Conservation (phyloP, 2,888 invertebrate species). For the Phalera bucephala region DNA sequence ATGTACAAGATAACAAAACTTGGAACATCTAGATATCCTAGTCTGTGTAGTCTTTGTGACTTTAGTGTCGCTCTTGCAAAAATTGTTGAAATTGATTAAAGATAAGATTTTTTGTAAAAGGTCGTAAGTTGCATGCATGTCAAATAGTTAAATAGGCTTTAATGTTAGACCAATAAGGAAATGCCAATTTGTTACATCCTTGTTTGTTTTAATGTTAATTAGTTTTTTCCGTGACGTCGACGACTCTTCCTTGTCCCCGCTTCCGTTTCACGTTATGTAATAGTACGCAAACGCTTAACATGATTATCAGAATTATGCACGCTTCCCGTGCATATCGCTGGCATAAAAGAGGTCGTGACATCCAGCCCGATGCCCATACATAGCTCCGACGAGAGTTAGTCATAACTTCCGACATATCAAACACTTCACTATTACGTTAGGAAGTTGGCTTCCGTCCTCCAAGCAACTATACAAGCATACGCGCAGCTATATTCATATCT, state of each 20-base stretch:
- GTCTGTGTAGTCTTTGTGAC: no score
- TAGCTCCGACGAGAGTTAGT: constrained; percentile 40
- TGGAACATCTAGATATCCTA: no score
- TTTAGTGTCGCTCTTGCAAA: no score
- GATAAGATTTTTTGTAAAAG: no score
- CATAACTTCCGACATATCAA: constrained; percentile 54
- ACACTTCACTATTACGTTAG: constrained; percentile 49
- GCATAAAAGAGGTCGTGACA: constrained; percentile 32
- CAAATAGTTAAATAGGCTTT: constrained; percentile 1
- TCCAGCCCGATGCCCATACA: constrained; percentile 32
- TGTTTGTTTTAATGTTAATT: background rate
- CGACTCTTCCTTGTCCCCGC: background rate
- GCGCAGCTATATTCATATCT: constrained; percentile 9
- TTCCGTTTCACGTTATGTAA: constrained; percentile 4
- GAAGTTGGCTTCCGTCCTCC: constrained; percentile 49
- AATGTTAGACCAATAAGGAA: background rate
- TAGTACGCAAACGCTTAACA: constrained; percentile 12
- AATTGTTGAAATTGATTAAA: no score
- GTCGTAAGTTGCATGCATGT: no score
- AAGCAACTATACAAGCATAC: constrained; percentile 6
- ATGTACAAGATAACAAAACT: no score
- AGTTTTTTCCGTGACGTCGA: constrained; percentile 2
- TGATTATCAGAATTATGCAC: constrained; percentile 28
- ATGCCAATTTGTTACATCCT: constrained; percentile 1
- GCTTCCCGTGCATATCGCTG: constrained; percentile 25